Percentiles rank a stretch among this genome's conserved stretches.
These are phyloP conservation scores for Rattus rattus DNA, from an alignment of 2,113 vertebrate genomes.

Conservation along the genomic window DNA sequence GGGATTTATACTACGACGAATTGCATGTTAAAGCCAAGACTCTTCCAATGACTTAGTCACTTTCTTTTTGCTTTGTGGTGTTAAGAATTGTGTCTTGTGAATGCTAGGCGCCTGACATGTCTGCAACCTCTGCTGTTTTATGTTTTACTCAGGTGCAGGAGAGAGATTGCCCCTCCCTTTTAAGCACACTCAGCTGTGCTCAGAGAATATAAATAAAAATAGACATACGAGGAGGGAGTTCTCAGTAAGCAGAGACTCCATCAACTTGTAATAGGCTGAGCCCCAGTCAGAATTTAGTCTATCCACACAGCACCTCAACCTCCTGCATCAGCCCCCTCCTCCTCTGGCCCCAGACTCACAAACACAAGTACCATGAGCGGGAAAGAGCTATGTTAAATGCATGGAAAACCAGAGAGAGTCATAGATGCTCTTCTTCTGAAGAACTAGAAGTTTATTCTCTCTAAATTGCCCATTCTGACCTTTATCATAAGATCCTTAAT, in stretches of 20 bases:
- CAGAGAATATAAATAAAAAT: slow-evolving; percentile 67
- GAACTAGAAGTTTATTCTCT: not conserved
- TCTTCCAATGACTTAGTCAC: not conserved
- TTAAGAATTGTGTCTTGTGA: not conserved
- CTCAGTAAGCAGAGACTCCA: slow-evolving; percentile 54
- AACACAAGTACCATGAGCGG: too few relatives aligned
- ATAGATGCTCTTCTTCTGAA: too few relatives aligned
- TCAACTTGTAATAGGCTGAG: slow-evolving; percentile 53
- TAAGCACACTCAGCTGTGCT: not conserved
- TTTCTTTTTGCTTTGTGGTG: not conserved
- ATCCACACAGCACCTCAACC: not conserved
- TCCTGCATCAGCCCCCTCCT: not conserved
- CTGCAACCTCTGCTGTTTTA: slow-evolving; percentile 51
- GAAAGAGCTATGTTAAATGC: not conserved
- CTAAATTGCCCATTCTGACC: not conserved
- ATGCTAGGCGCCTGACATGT: not conserved
- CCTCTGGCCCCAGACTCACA: not conserved
- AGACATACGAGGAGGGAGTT: slow-evolving; percentile 37
- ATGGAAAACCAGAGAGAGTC: too few relatives aligned
- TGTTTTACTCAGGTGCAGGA: slow-evolving; percentile 25
- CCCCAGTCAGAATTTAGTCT: not conserved
- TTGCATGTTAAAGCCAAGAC: not conserved
- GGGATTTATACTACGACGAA: not conserved
- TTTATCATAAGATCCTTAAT: not conserved
- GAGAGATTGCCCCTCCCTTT: not conserved